Conservation (phyloP, 1,140 invertebrate species). For the Atta colombica region DNA sequence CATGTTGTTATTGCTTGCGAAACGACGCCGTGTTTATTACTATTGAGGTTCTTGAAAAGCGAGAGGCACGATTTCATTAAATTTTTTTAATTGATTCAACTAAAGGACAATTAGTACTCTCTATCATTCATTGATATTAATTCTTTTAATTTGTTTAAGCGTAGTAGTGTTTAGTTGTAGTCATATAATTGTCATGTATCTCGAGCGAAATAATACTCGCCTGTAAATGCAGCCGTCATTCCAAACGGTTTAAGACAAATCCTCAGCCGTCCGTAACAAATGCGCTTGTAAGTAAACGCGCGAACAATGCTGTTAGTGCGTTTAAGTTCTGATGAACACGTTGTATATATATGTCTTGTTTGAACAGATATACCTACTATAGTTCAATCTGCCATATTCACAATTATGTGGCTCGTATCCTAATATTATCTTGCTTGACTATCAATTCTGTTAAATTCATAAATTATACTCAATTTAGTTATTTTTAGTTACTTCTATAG, state of each 20-base stretch:
- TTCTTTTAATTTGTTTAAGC: not conserved
- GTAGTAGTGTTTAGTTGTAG: not conserved
- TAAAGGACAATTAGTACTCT: not conserved
- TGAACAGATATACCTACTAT: not conserved
- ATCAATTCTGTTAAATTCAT: too few species aligned
- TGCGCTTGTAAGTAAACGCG: constrained; percentile 61
- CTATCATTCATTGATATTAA: constrained; percentile 1
- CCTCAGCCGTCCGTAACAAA: constrained; percentile 67
- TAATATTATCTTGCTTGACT: not conserved
- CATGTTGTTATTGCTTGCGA: constrained; percentile 6
- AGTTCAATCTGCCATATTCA: constrained; percentile 8
- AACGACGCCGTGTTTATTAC: not conserved
- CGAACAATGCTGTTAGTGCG: constrained; percentile 53
- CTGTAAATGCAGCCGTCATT: constrained; percentile 44
- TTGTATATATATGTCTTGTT: constrained; percentile 30
- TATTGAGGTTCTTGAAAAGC: not conserved
- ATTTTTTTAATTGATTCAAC: not conserved
- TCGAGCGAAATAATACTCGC: constrained; percentile 52
- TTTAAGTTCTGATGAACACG: constrained; percentile 64
- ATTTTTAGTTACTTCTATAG: too few species aligned
- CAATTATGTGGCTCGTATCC: constrained; percentile 49
- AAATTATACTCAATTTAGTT: too few species aligned
- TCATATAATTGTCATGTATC: not conserved
- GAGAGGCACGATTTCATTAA: not conserved
- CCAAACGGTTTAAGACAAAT: constrained; percentile 67